Percentiles rank a stretch among this genome's conserved stretches.
phyloP scores from a whole-genome alignment of 2,113 vertebrate species.

The Acrocephalus arundinaceus region DNA sequence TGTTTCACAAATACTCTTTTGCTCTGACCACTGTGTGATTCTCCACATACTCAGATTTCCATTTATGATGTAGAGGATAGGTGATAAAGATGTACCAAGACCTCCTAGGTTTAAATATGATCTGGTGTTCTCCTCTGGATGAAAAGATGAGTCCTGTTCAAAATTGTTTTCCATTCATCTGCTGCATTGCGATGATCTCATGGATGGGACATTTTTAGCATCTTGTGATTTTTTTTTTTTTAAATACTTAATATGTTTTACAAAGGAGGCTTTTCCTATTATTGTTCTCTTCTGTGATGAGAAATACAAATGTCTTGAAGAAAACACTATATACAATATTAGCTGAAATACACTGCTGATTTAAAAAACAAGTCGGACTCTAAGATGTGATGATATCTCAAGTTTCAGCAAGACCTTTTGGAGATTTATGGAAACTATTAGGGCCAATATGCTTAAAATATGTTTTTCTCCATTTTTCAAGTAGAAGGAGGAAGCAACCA shows the following conservation, averaged over 20 bases:
- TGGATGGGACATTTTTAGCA: neutral
- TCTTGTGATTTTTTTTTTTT: neutral
- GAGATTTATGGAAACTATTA: neutral
- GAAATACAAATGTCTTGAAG: neutral
- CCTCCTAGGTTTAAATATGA: neutral
- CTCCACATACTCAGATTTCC: neutral
- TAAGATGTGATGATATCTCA: neutral
- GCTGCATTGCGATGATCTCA: neutral
- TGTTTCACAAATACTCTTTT: neutral
- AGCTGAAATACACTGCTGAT: neutral
- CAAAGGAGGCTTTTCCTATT: slow-evolving; percentile 35
- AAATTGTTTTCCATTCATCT: neutral
- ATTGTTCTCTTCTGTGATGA: slow-evolving; percentile 41
- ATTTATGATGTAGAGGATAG: neutral
- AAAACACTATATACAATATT: neutral
- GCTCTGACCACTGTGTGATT: neutral
- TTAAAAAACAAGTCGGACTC: neutral
- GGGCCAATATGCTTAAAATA: neutral
- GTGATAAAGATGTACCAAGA: neutral
- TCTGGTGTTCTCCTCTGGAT: neutral
- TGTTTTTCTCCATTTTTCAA: neutral
- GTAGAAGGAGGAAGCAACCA: neutral
- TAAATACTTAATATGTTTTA: neutral
- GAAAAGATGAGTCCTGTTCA: neutral
- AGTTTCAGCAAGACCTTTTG: neutral